Evolutionary conservation across 2,888 invertebrate genomes (phyloP).

Genomic region (Entomobrya multifasciata): DNA sequence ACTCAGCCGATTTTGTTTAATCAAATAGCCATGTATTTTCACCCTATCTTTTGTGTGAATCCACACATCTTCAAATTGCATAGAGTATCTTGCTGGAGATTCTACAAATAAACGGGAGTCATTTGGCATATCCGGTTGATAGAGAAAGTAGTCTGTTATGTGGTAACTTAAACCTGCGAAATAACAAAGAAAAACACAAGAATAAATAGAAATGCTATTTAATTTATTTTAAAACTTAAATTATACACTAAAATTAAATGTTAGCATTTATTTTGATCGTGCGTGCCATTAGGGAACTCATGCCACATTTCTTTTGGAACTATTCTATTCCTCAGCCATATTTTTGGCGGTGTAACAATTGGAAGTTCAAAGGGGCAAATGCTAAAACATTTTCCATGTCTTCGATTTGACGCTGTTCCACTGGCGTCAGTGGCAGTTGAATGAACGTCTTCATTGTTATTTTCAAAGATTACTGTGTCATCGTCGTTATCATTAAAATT

Average conservation of each 20-base stretch:
- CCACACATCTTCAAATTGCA: slow-evolving; percentile 92
- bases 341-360: slow-evolving; percentile 12
- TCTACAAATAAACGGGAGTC: slow-evolving; percentile 94
- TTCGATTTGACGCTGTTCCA: not conserved
- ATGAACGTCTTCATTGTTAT: not conserved
- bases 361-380: slow-evolving; percentile 49
- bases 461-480: not conserved
- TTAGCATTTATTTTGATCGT: not conserved
- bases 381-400: slow-evolving; percentile 13
- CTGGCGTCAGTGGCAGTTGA: not conserved
- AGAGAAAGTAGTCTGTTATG: slow-evolving; percentile 77
- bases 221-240: not conserved
- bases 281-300: slow-evolving; percentile 71
- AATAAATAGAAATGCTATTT: not conserved
- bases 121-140: slow-evolving; percentile 84
- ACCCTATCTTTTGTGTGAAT: slow-evolving; percentile 89
- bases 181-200: no score
- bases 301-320: slow-evolving; percentile 67
- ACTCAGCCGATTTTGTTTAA: slow-evolving; percentile 87
- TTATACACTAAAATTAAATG: not conserved
- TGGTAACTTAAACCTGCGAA: slow-evolving; percentile 79
- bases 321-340: slow-evolving; percentile 60
- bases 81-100: slow-evolving; percentile 90
- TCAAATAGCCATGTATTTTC: slow-evolving; percentile 90
- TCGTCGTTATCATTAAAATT: no score